Percentiles rank a stretch among this genome's conserved stretches.
phyloP scores from a whole-genome alignment of 2,113 vertebrate genomes.

The Lasiurus cinereus region DNA sequence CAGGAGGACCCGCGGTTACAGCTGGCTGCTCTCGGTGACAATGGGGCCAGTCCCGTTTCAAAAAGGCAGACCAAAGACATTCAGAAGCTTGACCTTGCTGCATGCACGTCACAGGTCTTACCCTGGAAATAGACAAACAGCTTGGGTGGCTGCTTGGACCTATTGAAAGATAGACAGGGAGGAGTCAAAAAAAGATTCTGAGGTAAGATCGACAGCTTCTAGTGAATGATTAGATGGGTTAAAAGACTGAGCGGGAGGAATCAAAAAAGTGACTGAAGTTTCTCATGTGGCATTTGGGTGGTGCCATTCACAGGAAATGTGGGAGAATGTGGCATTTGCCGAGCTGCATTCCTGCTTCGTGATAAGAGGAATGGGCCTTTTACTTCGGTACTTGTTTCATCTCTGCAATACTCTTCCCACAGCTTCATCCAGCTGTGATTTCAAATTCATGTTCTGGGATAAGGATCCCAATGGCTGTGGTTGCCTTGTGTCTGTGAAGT shows the following conservation, averaged over 20 bases:
- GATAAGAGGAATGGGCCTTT: not conserved
- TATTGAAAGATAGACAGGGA: not conserved
- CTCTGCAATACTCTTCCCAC: not conserved
- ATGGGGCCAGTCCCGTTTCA: not conserved
- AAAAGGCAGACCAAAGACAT: not conserved
- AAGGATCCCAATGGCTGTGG: not conserved
- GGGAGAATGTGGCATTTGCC: not conserved
- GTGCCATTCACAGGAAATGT: not conserved
- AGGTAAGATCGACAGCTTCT: not conserved
- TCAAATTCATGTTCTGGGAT: not conserved
- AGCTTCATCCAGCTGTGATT: not conserved
- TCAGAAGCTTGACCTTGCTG: not conserved
- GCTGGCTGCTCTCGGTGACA: not conserved
- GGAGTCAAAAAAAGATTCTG: not conserved
- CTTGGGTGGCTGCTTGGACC: not conserved
- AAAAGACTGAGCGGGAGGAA: not conserved
- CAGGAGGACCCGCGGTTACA: not conserved
- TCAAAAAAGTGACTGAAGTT: not conserved
- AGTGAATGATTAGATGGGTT: not conserved
- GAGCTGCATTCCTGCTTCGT: not conserved
- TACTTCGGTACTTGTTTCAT: not conserved
- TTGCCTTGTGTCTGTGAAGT: not conserved
- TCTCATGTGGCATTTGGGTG: not conserved
- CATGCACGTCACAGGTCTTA: not conserved
- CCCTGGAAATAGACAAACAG: not conserved